phyloP scores from a whole-genome alignment of 2,888 invertebrate genomes.

The Chrysina gloriosa region DNA sequence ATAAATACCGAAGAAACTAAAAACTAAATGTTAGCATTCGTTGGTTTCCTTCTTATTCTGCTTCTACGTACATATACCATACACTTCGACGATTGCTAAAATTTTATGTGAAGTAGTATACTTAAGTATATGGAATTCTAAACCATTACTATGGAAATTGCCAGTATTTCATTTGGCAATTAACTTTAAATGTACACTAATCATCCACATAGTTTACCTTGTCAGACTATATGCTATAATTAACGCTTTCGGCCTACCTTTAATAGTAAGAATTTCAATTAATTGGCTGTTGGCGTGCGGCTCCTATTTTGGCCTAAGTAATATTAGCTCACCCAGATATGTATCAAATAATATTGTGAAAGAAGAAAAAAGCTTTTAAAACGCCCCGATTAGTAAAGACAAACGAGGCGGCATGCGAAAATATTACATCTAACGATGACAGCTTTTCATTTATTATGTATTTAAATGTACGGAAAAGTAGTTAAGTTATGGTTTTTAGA shows the following conservation, averaged over 20 bases:
- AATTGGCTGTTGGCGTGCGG: conserved; percentile 30
- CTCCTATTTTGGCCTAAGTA: conserved; percentile 30
- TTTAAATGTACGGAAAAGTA: conserved; percentile 5
- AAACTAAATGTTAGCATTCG: too few relatives aligned
- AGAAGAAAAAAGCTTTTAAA: conserved; percentile 29
- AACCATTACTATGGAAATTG: too few relatives aligned
- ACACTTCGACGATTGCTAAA: too few relatives aligned
- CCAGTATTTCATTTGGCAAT: background rate
- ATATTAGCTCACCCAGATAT: conserved; percentile 31
- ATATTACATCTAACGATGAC: conserved; percentile 13
- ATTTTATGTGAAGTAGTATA: too few relatives aligned
- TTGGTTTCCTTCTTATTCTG: too few relatives aligned
- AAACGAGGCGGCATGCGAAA: conserved; percentile 17
- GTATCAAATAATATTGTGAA: conserved; percentile 34
- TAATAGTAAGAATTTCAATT: conserved; percentile 35
- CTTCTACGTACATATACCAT: too few relatives aligned
- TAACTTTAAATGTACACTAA: background rate
- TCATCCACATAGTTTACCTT: background rate
- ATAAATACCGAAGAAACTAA: too few relatives aligned
- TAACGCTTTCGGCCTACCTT: conserved; percentile 16
- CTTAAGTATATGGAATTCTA: too few relatives aligned
- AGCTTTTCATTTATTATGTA: conserved; percentile 12
- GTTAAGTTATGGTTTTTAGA: background rate
- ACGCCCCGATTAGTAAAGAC: conserved; percentile 16
- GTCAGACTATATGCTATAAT: background rate